Evolutionary conservation across 92 coral and sea anemone species (phyloP), one percentile per base, ranked within the genome.

Genomic region (Porites rus): DNA sequence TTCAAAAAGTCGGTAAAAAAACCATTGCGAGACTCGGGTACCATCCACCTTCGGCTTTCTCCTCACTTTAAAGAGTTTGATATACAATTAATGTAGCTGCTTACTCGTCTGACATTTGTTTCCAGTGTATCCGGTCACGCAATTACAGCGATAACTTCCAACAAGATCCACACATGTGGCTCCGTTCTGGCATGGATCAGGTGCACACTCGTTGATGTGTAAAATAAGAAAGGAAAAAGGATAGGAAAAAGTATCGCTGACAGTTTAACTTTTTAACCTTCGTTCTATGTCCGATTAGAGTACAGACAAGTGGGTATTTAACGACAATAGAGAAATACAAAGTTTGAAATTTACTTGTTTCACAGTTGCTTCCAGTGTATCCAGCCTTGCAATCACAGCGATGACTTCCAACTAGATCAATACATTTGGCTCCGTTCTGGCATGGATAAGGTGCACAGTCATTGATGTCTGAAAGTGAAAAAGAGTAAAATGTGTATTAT

Each of bases 341-440:
- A 38, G 46, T 38, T 38, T 38, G 4, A 38, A 38, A 4, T 38
- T 38, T 68, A 70, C 75, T 43, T 43, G 75, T 70, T 70, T 70
- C 56, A 13, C 75, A 70, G 18, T 38, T 28, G 51, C 14, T 68
- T 9, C 96, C 96, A 19, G 72, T 61, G 66, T 68, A 93, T 18
- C 96, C 96, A 28, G 78, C 58, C 7, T 79, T 89, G 72, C 96
- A 93, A 13, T 87, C 87, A 60, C 96, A 93, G 17, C 86, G 70
- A 64, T 87, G 90, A 2, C 90, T 85, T 50, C 88, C 89, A 79
- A 87, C 88, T 18, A 91, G 80, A 72, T 93, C 86, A 2, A 86
- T 54, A 38, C 75, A 70, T 7, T 17, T 31, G 13, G 75, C 75
- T 70, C 51, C 54, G 51, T 70, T 70, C 22, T 70, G 14, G 54